phyloP scores from a whole-genome alignment of 2,797 vertebrate species.

The Ctenosaura bakeri region DNA sequence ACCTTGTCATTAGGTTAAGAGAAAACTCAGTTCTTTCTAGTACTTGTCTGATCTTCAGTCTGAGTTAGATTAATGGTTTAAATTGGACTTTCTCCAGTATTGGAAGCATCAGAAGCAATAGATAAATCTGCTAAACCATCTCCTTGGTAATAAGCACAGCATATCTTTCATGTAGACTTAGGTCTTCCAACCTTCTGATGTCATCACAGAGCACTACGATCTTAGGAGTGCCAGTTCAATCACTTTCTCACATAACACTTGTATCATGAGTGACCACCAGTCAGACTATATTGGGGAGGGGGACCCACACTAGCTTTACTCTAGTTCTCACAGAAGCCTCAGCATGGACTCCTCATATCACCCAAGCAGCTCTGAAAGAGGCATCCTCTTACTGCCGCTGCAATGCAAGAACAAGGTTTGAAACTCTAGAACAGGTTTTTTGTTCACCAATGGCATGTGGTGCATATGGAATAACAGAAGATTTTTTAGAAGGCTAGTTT shows the following conservation, averaged over 20 bases:
- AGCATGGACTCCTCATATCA: neutral
- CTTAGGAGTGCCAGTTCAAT: neutral
- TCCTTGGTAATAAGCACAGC: too few species aligned
- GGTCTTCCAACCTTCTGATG: neutral
- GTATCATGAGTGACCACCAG: neutral
- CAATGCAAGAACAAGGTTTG: neutral
- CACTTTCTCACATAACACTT: neutral
- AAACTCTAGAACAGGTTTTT: neutral
- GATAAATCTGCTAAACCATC: too few species aligned
- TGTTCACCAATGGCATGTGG: neutral
- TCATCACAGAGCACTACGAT: neutral
- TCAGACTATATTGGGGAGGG: neutral
- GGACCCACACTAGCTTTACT: neutral
- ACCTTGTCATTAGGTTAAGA: neutral
- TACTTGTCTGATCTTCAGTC: neutral
- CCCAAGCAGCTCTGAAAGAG: too few species aligned
- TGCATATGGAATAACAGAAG: neutral
- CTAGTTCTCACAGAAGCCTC: neutral
- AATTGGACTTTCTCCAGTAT: neutral
- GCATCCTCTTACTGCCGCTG: neutral
- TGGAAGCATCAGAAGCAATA: neutral
- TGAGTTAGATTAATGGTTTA: neutral
- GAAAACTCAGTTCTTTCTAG: neutral
- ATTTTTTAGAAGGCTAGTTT: neutral
- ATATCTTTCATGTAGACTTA: neutral